Base-by-base conservation (phyloP, 2,797 vertebrate species). In the Urocyon cinereoargenteus region DNA sequence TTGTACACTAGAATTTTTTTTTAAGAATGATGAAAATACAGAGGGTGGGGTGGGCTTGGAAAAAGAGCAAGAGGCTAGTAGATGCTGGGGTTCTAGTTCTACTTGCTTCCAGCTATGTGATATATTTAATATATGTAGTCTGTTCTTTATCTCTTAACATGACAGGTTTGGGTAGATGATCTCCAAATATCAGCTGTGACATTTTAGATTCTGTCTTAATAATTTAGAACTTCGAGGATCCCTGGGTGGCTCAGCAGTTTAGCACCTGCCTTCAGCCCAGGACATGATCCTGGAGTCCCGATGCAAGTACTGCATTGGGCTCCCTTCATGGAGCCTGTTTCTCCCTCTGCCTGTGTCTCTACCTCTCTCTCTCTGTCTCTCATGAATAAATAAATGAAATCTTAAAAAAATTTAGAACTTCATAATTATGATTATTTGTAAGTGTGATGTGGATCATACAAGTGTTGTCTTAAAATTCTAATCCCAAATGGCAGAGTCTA, bases 191-290 rank as follows among this genome's bases (percentile, higher is more conserved):
- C 85, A 90, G 21, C 18, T 70, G 22, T 81, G 34, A 66, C 21
- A 94, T 68, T 78, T 93, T 86, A 75, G 28, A 68, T 93, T 95
- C 5, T 70, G 24, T 92, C 13, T 57, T 72, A 59, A 79, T 86
- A 84, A 73, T 55, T 86, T 5, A 55, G 53, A 72, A 59, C 14
- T 18, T 91, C 21, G 40, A 7, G 40, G 40, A 45, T 45, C 6
- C 40, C 40, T 45, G 40, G 40, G 40, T 45, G 40, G 40, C 40
- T 45, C 40, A 45, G 40, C 40, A 45, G 40, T 8, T 45, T 45
- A 45, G 40, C 40, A 45, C 40, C 40, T 45, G 40, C 40, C 40
- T 45, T 45, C 40, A 45, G 40, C 40, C 40, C 1, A 45, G 40
- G 40, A 45, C 40, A 45, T 45, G 40, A 45, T 45, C 40, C 40